Conservation (phyloP, 2,113 vertebrate genomes). For the Pseudorectes ferrugineus region DNA sequence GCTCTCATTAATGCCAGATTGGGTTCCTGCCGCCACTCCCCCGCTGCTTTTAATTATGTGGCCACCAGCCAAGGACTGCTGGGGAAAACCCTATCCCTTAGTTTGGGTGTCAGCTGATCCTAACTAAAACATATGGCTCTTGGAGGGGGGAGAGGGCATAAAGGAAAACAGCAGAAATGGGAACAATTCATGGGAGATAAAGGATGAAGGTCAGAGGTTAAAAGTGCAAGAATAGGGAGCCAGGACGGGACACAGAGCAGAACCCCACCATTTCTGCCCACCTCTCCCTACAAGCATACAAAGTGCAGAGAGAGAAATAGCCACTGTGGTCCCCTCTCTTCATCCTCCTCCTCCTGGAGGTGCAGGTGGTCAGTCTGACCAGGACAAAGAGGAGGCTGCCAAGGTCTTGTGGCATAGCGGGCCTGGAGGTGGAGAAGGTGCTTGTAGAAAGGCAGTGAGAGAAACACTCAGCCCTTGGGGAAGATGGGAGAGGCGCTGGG, state of each 20-base stretch:
- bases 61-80: background rate
- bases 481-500: background rate
- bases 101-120: background rate
- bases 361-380: background rate
- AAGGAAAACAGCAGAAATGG: background rate
- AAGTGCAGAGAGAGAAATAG: background rate
- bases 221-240: background rate
- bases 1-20: slow-evolving; percentile 5
- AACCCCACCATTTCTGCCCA: background rate
- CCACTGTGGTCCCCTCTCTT: background rate
- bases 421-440: background rate
- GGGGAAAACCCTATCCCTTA: slow-evolving; percentile 28
- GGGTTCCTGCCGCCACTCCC: background rate
- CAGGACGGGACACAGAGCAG: background rate
- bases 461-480: background rate
- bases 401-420: background rate
- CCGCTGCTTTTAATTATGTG: background rate
- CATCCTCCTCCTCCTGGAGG: background rate
- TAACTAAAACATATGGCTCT: background rate
- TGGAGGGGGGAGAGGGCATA: background rate
- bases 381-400: background rate
- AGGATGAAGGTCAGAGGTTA: background rate
- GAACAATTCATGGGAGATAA: background rate
- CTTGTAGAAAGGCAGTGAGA: background rate
- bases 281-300: background rate